Evolutionary conservation across 2,888 invertebrate species (phyloP), one percentile per base, ranked within the genome.

Genomic region (Odontothrips loti): DNA sequence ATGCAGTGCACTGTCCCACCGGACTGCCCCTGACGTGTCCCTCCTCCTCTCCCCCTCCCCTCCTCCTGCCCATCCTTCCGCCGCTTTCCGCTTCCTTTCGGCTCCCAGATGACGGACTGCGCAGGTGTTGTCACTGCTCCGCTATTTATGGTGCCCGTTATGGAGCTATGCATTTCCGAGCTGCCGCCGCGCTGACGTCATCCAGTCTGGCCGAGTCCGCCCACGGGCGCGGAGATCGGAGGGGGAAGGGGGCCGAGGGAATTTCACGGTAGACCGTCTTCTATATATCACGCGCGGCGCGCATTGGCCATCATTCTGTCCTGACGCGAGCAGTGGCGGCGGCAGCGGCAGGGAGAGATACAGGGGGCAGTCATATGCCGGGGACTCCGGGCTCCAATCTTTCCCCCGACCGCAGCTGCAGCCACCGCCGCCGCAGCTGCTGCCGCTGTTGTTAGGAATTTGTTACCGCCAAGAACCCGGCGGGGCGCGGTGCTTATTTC

Each of bases 241-340:
- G 82, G 48, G 78, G 34, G 79, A 82, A 82, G 83, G 82, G 83
- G 81, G 81, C 82, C 48, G 58, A n/a, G 58, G 17, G 81, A 83
- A 82, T 85, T 85, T 83, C 83, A 85, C 83, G 84, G 85, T 84
- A 84, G 85, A 84, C 85, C 84, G 83, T 85, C 84, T 84, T 85
- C 84, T 58, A 58, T 58, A 58, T 58, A 58, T 27, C 68, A 75
- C 68, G 68, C 23, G 68, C 27, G 23, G 12, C 68, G 68, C 12
- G 68, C 68, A 58, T 58, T 58, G 58, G 20, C 58, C 17, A n/a
- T 58, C 58, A 58, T 58, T 58, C 58, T n/a, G 23, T 75, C 68
- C 23, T 20, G 68, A 23, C 68, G 23, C n/a, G 68, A 23, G 63
- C 20, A 9, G 63, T 1, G 63, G 63, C 23, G 68, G 68, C n/a